Evolutionary conservation across 2,888 invertebrate genomes (phyloP).

Genomic region (Eilema sororculum): DNA sequence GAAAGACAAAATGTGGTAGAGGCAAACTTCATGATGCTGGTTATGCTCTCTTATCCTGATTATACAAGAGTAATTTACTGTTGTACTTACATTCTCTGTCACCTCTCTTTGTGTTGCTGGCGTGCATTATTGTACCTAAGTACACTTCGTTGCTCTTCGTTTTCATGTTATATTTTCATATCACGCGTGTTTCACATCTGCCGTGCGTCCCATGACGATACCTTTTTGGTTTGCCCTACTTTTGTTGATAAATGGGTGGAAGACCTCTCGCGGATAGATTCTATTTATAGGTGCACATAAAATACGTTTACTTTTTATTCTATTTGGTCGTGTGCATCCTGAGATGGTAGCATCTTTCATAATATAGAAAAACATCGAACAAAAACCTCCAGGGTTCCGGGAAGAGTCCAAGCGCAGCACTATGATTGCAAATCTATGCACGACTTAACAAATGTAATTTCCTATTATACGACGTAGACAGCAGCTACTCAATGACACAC

Average conservation of each 20-base stretch:
- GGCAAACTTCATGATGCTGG: no score
- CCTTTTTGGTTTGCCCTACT: background rate
- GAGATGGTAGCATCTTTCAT: background rate
- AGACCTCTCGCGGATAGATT: background rate
- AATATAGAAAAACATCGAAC: background rate
- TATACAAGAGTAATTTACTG: no score
- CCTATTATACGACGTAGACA: background rate
- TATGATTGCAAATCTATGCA: constrained; percentile 4
- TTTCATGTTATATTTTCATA: background rate
- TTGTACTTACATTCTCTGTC: no score
- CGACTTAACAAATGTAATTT: background rate
- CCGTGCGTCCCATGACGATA: background rate
- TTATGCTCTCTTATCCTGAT: no score
- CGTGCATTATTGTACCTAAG: no score
- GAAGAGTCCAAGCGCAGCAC: background rate
- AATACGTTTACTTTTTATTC: background rate
- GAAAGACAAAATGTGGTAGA: no score
- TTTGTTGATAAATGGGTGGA: background rate
- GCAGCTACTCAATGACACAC: background rate
- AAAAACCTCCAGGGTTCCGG: background rate
- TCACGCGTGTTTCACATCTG: background rate
- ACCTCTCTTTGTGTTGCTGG: background rate
- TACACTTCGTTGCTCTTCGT: background rate
- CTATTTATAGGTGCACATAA: background rate
- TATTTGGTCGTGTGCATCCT: background rate